Evolutionary conservation across 2,113 vertebrate genomes (phyloP), one percentile per base, ranked within the genome.

Genomic region (Orthonyx spaldingii): DNA sequence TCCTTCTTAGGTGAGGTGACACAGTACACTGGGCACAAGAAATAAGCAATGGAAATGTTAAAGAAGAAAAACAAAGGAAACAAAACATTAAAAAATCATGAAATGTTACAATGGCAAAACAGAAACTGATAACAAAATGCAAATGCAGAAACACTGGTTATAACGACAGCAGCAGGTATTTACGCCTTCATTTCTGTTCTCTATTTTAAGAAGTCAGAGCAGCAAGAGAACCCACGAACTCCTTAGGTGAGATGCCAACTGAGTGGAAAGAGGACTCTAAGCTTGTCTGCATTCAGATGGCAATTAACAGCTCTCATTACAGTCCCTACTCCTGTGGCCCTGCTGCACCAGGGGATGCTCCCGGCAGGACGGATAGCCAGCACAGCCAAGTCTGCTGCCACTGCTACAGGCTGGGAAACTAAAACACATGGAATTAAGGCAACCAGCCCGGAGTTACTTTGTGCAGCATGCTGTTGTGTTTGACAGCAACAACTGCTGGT

Each of bases 1-100:
- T 99, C 99, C 98, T 99, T 99, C 98, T 98, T 97, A 97, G 99
- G 98, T 97, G 99, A 99, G 91, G 99, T 99, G 98, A 99, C 98
- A 99, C 99, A 99, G 98, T 99, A 99, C 98, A 99, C 99, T 99
- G 98, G 98, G 98, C 96, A 98, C 93, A 30, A 96, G 97, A 98
- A 98, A 98, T 91, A 96, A 98, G 96, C 89, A 95, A 97, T 98
- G 98, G 95, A 98, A 98, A 98, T 93, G 98, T 98, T 97, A 98
- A 98, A 97, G 96, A 96, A 96, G 96, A 98, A 96, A 79, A 96
- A 97, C 86, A 97, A 97, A 97, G 89, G 74, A 95, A 94, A 92
- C 94, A 95, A 97, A 91, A 95, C 81, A 87, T 94, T 96, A 98
- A 94, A 98, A 98, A 98, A 98, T 91, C 97, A 97, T 96, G 98